Percentiles rank a stretch among this genome's conserved stretches.
Evolutionary conservation across 1,140 invertebrate species (phyloP).

Genomic region (Oreohelix idahoensis): DNA sequence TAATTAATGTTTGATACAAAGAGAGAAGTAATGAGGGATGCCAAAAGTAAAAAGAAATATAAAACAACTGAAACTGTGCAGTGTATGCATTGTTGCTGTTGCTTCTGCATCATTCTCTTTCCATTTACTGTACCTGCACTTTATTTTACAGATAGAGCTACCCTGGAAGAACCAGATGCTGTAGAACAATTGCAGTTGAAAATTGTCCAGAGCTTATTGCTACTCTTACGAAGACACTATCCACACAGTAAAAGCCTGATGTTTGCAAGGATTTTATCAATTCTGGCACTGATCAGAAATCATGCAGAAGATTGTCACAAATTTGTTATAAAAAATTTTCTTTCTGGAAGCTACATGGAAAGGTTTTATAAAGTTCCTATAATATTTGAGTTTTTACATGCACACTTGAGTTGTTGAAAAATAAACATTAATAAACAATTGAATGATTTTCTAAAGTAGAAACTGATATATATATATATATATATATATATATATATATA

Average conservation of each 20-base stretch:
- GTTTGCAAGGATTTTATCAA: conserved; percentile 11
- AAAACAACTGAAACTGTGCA: too few species aligned
- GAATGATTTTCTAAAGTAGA: too few species aligned
- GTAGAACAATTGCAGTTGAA: conserved; percentile 4
- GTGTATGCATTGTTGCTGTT: too few species aligned
- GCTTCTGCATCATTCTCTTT: not conserved
- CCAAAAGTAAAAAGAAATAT: too few species aligned
- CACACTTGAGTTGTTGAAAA: not conserved
- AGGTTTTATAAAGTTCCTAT: not conserved
- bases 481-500: too few species aligned
- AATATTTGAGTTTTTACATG: not conserved
- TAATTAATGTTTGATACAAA: too few species aligned
- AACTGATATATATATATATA: too few species aligned
- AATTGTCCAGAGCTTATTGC: not conserved
- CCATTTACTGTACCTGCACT: not conserved
- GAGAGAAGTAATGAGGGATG: too few species aligned
- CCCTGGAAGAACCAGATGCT: not conserved
- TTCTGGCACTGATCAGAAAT: not conserved
- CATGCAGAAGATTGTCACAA: not conserved
- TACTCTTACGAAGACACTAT: not conserved
- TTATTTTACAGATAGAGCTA: not conserved
- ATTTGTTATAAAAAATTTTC: not conserved
- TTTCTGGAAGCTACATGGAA: not conserved
- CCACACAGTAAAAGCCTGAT: not conserved
- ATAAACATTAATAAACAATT: too few species aligned